These are phyloP conservation scores for Melanaphis sacchari DNA, from an alignment of 1,140 invertebrate genomes.

Conservation along the genomic window DNA sequence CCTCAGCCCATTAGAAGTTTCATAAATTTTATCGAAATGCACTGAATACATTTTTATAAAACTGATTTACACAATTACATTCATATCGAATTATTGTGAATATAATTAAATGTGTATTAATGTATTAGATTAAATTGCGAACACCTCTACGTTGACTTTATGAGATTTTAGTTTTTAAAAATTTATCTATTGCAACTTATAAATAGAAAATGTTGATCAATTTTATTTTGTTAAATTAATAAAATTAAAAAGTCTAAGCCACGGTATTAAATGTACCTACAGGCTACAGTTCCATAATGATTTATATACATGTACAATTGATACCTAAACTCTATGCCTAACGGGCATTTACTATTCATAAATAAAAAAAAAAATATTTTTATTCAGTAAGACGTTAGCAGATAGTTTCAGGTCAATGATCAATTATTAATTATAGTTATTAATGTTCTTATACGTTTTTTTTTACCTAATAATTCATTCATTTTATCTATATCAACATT, in stretches of 20 bases:
- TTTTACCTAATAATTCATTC: neutral
- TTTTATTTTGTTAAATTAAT: neutral
- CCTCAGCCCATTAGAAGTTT: neutral
- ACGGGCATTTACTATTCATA: too few species aligned
- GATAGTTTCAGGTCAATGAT: too few species aligned
- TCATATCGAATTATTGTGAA: neutral
- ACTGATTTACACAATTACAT: neutral
- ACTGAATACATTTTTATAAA: neutral
- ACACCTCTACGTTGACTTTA: neutral
- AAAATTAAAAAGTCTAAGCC: neutral
- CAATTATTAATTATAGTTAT: too few species aligned
- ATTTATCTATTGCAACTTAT: neutral
- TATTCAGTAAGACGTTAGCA: neutral
- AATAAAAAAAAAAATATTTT: too few species aligned
- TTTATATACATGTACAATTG: too few species aligned
- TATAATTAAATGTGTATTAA: neutral
- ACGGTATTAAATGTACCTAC: too few species aligned
- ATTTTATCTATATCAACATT: neutral
- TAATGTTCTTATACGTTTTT: neutral
- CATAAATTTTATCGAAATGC: neutral
- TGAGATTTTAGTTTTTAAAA: neutral
- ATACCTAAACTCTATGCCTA: too few species aligned
- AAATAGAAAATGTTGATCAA: neutral
- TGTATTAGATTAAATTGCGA: neutral
- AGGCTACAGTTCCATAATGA: neutral